These are phyloP conservation scores for Mus spicilegus DNA, from an alignment of 2,113 vertebrate genomes.

Conservation along the genomic window DNA sequence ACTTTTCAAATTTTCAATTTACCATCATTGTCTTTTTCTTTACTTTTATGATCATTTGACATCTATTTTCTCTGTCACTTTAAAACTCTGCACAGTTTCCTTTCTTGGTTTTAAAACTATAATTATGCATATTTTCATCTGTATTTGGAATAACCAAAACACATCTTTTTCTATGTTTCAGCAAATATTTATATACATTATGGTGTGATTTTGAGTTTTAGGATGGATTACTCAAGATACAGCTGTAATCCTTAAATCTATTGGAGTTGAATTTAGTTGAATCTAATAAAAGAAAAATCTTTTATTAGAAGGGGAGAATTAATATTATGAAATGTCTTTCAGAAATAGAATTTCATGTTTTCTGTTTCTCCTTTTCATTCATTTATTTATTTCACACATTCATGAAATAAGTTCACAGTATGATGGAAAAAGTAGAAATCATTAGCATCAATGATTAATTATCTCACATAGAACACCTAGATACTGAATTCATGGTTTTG, in stretches of 20 bases:
- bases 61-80: neutral
- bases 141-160: neutral
- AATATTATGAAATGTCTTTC: neutral
- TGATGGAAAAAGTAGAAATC: neutral
- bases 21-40: neutral
- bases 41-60: neutral
- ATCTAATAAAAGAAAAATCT: neutral
- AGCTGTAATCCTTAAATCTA: neutral
- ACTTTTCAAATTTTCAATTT: neutral
- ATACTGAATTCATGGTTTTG: neutral
- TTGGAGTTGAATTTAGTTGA: neutral
- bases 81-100: neutral
- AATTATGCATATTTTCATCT: neutral
- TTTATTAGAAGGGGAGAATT: neutral
- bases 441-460: neutral
- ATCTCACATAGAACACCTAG: neutral
- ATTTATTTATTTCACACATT: neutral
- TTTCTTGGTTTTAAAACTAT: neutral
- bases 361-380: neutral
- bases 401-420: neutral
- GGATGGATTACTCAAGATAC: neutral
- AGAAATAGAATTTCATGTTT: neutral
- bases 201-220: neutral
- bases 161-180: neutral
- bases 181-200: neutral